These are phyloP conservation scores for Apotomis betuletana DNA, from an alignment of 2,888 invertebrate species.

Conservation along the genomic window DNA sequence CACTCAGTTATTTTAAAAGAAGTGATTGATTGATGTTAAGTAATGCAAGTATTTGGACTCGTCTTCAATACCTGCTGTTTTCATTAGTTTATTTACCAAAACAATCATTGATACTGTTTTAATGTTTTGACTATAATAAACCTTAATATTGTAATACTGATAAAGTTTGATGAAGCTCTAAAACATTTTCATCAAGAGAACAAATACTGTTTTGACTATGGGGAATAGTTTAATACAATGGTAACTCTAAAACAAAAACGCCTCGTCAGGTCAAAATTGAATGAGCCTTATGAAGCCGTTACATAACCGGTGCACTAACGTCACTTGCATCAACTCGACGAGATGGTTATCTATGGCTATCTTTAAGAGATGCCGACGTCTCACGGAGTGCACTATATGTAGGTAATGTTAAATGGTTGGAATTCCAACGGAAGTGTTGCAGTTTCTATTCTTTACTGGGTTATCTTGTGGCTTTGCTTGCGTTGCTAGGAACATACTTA, in stretches of 20 bases:
- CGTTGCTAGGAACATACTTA: too few species aligned
- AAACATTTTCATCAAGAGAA: too few species aligned
- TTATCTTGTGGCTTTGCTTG: too few species aligned
- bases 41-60: neutral
- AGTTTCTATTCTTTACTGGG: neutral
- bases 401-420: slow-evolving; percentile 28
- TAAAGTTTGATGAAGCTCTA: too few species aligned
- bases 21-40: neutral
- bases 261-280: slow-evolving; percentile 68
- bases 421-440: slow-evolving; percentile 21
- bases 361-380: slow-evolving; percentile 39
- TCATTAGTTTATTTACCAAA: too few species aligned
- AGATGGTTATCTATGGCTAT: slow-evolving; percentile 42
- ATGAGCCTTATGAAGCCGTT: slow-evolving; percentile 68
- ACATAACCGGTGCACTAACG: slow-evolving; percentile 65
- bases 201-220: neutral
- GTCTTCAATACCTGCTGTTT: too few species aligned
- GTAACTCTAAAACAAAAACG: slow-evolving; percentile 54
- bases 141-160: neutral
- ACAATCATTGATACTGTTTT: too few species aligned
- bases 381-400: slow-evolving; percentile 30
- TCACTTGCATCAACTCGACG: slow-evolving; percentile 56
- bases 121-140: neutral
- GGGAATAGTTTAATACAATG: slow-evolving; percentile 1
- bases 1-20: too few species aligned